Percentiles rank a stretch among this genome's conserved stretches.
phyloP scores from a whole-genome alignment of 1,140 invertebrate species.

The Asbolus verrucosus region DNA sequence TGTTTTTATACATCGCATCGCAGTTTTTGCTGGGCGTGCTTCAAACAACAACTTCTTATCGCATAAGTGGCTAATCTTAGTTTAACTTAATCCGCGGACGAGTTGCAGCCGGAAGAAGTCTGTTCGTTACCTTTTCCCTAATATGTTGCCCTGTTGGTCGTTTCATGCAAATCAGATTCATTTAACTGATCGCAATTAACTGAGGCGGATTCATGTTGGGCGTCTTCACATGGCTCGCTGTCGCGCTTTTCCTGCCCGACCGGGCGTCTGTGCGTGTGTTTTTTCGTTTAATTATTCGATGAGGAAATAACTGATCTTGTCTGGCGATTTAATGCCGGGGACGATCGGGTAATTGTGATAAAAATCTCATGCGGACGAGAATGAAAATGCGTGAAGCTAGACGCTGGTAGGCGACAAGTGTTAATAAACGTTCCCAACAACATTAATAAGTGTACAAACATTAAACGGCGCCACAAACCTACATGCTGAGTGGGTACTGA shows the following conservation, averaged over 20 bases:
- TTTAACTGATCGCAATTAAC: slow-evolving; percentile 25
- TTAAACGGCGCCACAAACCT: slow-evolving; percentile 52
- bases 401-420: slow-evolving; percentile 49
- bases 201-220: slow-evolving; percentile 10
- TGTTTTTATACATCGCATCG: neutral
- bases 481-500: slow-evolving; percentile 51
- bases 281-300: neutral
- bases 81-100: no score
- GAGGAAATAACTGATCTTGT: slow-evolving; percentile 13
- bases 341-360: slow-evolving; percentile 11
- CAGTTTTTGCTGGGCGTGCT: slow-evolving; percentile 4
- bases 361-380: slow-evolving; percentile 34
- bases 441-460: slow-evolving; percentile 54
- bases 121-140: no score
- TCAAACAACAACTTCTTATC: no score
- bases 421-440: slow-evolving; percentile 53
- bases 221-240: no score
- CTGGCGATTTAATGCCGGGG: slow-evolving; percentile 3
- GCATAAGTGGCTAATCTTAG: slow-evolving; percentile 16
- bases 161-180: neutral
- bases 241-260: neutral
- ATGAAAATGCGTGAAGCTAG: slow-evolving; percentile 26
- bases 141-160: neutral
- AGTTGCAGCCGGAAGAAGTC: no score
- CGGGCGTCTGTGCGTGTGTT: neutral